Evolutionary conservation across 2,113 vertebrate species (phyloP), one percentile per base, ranked within the genome.

Genomic region (Lota lota): DNA sequence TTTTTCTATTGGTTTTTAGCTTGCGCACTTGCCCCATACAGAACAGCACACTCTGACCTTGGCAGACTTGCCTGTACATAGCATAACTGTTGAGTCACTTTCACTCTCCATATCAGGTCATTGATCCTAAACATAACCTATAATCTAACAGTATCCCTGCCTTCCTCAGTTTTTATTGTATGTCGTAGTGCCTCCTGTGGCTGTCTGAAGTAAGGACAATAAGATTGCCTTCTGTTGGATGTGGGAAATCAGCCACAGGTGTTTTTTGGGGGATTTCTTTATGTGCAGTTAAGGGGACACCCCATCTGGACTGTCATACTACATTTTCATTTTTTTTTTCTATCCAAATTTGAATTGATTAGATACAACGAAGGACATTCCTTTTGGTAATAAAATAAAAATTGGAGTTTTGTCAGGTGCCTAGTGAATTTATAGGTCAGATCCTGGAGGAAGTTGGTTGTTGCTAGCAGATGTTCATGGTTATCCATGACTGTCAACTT

Each of bases 21-120:
- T 33, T 17, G 51, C 51, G 3, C 51, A 15, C 51, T 53, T 14
- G 1, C 51, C 50, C 51, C 51, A 53, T 17, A 53, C 51, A 53
- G 51, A 15, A 17, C 51, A 33, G 51, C 51, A 53, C 51, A 53
- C 5, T 53, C 76, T 61, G 16, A 65, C 70, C 19, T 53, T 72
- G 69, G 73, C 71, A 67, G 18, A 76, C 76, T 70, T 57, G 57
- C 78, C 70, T 80, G 72, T 78, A 74, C 67, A 69, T 75, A 68
- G 74, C 68, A 22, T 79, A 70, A 72, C 72, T 70, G 63, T 75
- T 79, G 20, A 61, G 62, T 80, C 74, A 51, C 61, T 68, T 69
- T 69, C 67, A 58, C 40, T 64, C 36, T 47, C 75, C 69, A 67
- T 61, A 54, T 75, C 63, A 22, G 22, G 50, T 64, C 51, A 63